These are phyloP conservation scores for Phalacrocorax carbo DNA, from an alignment of 2,113 vertebrate genomes.

Conservation along the genomic window DNA sequence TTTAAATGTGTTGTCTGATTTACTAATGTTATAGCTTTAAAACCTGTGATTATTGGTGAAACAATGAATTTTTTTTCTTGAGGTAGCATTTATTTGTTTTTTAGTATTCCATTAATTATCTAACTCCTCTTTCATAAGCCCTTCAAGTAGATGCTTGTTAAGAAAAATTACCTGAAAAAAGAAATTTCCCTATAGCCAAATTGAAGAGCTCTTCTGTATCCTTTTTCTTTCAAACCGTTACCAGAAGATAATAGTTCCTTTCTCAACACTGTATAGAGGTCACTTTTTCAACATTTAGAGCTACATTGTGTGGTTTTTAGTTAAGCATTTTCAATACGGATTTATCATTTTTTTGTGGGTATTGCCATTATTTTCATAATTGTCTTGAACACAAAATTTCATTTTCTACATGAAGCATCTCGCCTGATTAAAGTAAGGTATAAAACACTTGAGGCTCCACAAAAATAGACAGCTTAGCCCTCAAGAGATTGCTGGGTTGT, in stretches of 20 bases:
- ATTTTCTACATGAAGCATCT: not conserved
- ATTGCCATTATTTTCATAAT: not conserved
- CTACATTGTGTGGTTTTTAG: not conserved
- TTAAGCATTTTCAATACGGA: not conserved
- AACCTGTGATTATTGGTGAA: not conserved
- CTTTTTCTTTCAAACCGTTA: not conserved
- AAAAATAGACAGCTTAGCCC: not conserved
- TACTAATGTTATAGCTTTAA: not conserved
- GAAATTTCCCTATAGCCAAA: not conserved
- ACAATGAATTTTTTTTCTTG: not conserved
- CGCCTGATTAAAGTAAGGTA: not conserved
- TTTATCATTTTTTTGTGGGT: not conserved
- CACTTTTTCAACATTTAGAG: not conserved
- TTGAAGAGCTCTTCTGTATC: not conserved
- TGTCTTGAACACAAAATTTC: not conserved
- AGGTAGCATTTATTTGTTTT: not conserved
- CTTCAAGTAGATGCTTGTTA: not conserved
- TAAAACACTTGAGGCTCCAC: not conserved
- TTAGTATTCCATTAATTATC: not conserved
- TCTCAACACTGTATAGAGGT: not conserved
- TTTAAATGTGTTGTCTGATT: not conserved
- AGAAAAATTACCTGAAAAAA: not conserved
- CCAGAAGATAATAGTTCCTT: not conserved
- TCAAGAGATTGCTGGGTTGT: not conserved
- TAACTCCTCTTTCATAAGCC: not conserved